Conservation (phyloP, 1,140 invertebrate species). For the Camponotus vicinus region DNA sequence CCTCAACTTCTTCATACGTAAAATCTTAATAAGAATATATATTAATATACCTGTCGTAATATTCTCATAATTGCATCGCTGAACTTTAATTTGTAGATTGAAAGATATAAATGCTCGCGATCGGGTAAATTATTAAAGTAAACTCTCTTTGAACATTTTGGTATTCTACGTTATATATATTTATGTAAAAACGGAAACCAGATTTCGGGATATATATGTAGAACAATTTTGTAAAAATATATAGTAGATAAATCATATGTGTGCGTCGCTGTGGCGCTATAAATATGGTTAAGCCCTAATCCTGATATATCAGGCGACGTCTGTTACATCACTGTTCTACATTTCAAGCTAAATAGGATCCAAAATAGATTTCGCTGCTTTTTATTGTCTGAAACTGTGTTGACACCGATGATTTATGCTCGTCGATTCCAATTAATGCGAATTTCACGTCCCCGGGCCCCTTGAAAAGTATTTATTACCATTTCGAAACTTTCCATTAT, state of each 20-base stretch:
- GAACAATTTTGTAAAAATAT: slow-evolving; percentile 31
- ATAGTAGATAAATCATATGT: slow-evolving; percentile 50
- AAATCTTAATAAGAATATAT: not conserved
- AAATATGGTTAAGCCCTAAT: slow-evolving; percentile 51
- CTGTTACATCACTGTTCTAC: slow-evolving; percentile 51
- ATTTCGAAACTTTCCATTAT: slow-evolving; percentile 37
- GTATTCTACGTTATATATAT: slow-evolving; percentile 4
- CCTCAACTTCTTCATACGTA: not conserved
- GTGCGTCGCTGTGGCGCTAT: slow-evolving; percentile 15
- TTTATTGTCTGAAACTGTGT: slow-evolving; percentile 38
- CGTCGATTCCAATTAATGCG: slow-evolving; percentile 48
- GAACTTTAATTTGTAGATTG: not conserved
- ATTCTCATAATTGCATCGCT: not conserved
- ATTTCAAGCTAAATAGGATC: slow-evolving; percentile 49
- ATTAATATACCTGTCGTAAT: not conserved
- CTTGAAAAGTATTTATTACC: slow-evolving; percentile 51
- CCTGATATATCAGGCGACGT: slow-evolving; percentile 53
- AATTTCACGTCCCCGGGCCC: slow-evolving; percentile 15
- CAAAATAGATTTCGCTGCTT: slow-evolving; percentile 43
- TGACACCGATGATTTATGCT: slow-evolving; percentile 37
- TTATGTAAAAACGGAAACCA: slow-evolving; percentile 22
- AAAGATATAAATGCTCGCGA: not conserved
- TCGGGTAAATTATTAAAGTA: slow-evolving; percentile 4
- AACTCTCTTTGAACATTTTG: not conserved
- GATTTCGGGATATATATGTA: slow-evolving; percentile 33